Percentiles rank a stretch among this genome's conserved stretches.
These are phyloP conservation scores for Germaria angustata DNA, from an alignment of 2,888 invertebrate species.

Conservation along the genomic window DNA sequence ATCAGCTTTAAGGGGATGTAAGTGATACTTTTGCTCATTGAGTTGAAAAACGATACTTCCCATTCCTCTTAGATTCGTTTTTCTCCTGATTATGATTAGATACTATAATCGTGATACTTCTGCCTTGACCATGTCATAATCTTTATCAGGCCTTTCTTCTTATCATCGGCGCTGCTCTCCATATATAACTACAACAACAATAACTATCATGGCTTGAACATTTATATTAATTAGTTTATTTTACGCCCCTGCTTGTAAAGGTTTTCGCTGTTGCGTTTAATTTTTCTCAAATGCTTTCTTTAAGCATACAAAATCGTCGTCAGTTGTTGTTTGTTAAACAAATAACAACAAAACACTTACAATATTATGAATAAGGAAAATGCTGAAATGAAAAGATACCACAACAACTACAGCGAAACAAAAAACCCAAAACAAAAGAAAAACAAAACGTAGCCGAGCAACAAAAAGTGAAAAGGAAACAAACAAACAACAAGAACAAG, in stretches of 20 bases:
- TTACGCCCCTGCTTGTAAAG: constrained; percentile 20
- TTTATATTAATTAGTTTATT: not conserved
- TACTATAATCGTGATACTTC: too few species aligned
- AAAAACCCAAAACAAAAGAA: not conserved
- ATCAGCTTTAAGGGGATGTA: too few species aligned
- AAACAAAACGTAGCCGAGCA: not conserved
- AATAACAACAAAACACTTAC: constrained; percentile 24
- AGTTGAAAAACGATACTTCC: too few species aligned
- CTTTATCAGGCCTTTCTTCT: too few species aligned
- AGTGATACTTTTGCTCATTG: too few species aligned
- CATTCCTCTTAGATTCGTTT: too few species aligned
- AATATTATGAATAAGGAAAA: constrained; percentile 51
- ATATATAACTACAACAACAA: too few species aligned
- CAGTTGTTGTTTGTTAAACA: constrained; percentile 51
- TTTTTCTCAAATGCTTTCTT: not conserved
- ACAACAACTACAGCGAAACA: not conserved
- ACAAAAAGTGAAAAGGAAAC: not conserved
- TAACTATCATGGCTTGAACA: not conserved
- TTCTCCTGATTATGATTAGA: too few species aligned
- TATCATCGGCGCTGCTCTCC: too few species aligned
- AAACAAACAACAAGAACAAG: constrained; percentile 1
- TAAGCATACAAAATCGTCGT: not conserved
- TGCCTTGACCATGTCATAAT: too few species aligned
- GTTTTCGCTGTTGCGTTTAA: not conserved
- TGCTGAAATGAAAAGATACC: constrained; percentile 33